Conservation (phyloP, 2,797 vertebrate genomes). For the Lacerta viridis region DNA sequence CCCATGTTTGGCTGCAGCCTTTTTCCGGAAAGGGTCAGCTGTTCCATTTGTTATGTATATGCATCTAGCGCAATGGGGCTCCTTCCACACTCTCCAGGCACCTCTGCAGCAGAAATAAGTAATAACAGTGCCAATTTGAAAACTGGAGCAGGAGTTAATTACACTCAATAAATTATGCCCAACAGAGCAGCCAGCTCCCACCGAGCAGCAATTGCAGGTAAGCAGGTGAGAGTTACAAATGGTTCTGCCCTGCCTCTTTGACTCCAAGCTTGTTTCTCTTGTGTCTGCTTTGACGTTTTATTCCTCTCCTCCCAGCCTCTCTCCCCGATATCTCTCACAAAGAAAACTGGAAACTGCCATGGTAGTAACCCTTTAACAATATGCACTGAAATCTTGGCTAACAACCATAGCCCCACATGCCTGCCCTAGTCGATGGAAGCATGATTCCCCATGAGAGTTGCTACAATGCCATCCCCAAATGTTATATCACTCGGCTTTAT, state of each 20-base stretch:
- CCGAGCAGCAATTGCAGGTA: constrained; percentile 19
- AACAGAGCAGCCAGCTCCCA: constrained; percentile 6
- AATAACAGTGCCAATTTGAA: neutral
- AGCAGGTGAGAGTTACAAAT: neutral
- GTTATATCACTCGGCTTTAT: neutral
- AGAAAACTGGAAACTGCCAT: neutral
- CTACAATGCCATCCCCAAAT: neutral
- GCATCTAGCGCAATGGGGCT: neutral
- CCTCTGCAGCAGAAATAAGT: neutral
- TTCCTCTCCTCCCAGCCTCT: accelerated
- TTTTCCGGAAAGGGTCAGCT: neutral
- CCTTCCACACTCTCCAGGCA: neutral
- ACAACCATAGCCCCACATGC: neutral
- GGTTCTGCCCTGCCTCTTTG: constrained; percentile 24
- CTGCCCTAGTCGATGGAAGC: constrained; percentile 2
- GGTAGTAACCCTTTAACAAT: constrained; percentile 23
- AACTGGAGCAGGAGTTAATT: neutral
- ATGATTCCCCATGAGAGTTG: constrained; percentile 34
- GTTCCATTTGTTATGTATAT: neutral
- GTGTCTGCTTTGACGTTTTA: neutral
- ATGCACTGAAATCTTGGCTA: constrained; percentile 24
- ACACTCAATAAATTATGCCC: neutral
- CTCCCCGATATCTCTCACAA: neutral
- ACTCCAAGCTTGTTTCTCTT: neutral
- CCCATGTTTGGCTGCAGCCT: neutral